Evolutionary conservation across 2,888 invertebrate genomes (phyloP).

Genomic region (Troides aeacus): DNA sequence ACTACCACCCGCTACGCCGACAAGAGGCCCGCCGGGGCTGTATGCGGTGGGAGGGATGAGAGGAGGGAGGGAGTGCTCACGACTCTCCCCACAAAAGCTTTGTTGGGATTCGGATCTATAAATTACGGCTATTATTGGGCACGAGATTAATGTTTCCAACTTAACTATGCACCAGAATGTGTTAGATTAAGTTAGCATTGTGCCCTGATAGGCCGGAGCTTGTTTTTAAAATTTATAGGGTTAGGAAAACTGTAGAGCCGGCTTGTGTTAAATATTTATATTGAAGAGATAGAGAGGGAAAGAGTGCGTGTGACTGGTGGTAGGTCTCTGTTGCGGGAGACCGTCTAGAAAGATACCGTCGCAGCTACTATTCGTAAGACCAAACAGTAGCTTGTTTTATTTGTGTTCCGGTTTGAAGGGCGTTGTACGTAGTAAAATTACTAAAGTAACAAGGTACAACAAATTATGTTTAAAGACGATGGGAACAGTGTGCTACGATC

Average conservation of each 20-base stretch:
- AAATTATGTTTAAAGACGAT: too few species aligned
- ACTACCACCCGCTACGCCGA: constrained; percentile 20
- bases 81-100: constrained; percentile 25
- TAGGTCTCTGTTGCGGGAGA: too few species aligned
- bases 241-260: background rate
- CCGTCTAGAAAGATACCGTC: too few species aligned
- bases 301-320: too few species aligned
- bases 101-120: constrained; percentile 26
- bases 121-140: constrained; percentile 28
- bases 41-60: background rate
- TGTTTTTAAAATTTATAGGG: constrained; percentile 5
- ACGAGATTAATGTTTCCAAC: constrained; percentile 25
- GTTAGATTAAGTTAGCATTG: constrained; percentile 25
- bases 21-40: background rate
- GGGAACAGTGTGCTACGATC: too few species aligned
- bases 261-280: background rate
- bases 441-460: too few species aligned
- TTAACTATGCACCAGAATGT: constrained; percentile 25
- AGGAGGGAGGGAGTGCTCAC: constrained; percentile 9
- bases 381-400: too few species aligned
- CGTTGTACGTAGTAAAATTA: too few species aligned
- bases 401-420: too few species aligned
- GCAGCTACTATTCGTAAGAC: too few species aligned
- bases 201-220: background rate
- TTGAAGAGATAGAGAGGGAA: background rate